These are phyloP conservation scores for Teleiodes luculella DNA, from an alignment of 2,888 invertebrate genomes.

Conservation along the genomic window DNA sequence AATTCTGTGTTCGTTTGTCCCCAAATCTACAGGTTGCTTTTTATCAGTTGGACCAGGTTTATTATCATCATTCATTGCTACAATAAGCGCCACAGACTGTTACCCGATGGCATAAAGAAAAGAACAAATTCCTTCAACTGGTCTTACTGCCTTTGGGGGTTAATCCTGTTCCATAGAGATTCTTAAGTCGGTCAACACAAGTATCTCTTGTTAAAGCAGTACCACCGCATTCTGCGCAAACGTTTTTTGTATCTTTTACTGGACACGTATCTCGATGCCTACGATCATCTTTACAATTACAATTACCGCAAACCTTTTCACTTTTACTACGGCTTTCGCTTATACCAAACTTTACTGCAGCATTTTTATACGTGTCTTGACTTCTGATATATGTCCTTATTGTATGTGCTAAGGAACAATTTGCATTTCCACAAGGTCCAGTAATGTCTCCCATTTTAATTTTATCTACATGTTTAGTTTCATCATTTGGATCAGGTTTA, in stretches of 20 bases:
- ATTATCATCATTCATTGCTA: not conserved
- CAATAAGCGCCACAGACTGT: not conserved
- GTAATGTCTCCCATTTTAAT: slow-evolving; percentile 70
- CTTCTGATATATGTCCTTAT: slow-evolving; percentile 61
- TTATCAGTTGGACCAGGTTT: not conserved
- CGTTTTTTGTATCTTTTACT: not conserved
- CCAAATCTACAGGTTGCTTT: slow-evolving; percentile 22
- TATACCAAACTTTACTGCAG: slow-evolving; percentile 37
- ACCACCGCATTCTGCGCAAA: slow-evolving; percentile 55
- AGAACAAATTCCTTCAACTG: not conserved
- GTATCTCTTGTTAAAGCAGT: slow-evolving; percentile 41
- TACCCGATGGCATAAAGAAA: too few relatives aligned
- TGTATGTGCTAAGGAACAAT: slow-evolving; percentile 65
- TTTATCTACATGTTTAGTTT: slow-evolving; percentile 35
- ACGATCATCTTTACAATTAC: slow-evolving; percentile 60
- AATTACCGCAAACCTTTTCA: slow-evolving; percentile 59
- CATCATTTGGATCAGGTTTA: not conserved
- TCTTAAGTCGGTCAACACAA: slow-evolving; percentile 49
- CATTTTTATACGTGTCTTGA: slow-evolving; percentile 53
- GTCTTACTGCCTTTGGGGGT: not conserved
- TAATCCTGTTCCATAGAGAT: slow-evolving; percentile 21
- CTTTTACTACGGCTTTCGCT: slow-evolving; percentile 30
- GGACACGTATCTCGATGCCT: not conserved
- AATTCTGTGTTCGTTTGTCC: slow-evolving; percentile 30
- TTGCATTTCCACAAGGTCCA: slow-evolving; percentile 68